Base-by-base conservation (phyloP, 2,113 vertebrate genomes). In the Fregetta grallaria region DNA sequence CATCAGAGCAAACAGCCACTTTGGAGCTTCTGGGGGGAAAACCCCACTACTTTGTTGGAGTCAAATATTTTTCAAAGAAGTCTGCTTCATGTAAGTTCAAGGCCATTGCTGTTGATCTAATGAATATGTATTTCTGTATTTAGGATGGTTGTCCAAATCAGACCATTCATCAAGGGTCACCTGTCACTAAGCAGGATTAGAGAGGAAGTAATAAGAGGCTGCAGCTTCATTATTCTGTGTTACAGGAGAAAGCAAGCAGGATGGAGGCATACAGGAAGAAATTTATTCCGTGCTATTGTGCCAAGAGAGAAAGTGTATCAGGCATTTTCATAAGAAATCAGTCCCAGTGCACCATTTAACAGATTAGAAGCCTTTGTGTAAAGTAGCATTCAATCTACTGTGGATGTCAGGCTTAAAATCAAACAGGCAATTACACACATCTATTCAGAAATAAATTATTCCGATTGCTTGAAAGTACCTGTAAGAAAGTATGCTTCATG, bases 361-460 rank as follows among this genome's bases (percentile, higher is more conserved):
- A 78, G 78, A 80, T 83, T 77, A 95, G 84, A 53, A 92, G 42
- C 20, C 85, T 91, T 90, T 94, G 52, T 79, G 29, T 80, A 92
- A 94, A 52, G 52, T 7, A 13, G 23, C 78, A 66, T 91, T 93
- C 86, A 67, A 93, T 92, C 94, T 85, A 47, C 83, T 68, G 53
- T 49, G 40, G 40, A 65, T 89, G 86, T 80, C 95, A 94, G 76
- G 40, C 90, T 96, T 89, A 95, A 97, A 87, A 95, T 92, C 52
- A n/a, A 97, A 92, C 90, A 88, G 92, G 86, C 94, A 95, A 90
- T 94, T 94, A 93, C 80, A 94, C 55, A 68, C 67, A 79, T 67
- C 42, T 78, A 77, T 49, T 92, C 49, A 22, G 86, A 93, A 79
- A 94, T 66, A 96, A 94, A 86, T 73, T 80, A 96, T 91, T 94